Base-by-base conservation (phyloP, 2,113 vertebrate genomes). In the Bubo bubo region DNA sequence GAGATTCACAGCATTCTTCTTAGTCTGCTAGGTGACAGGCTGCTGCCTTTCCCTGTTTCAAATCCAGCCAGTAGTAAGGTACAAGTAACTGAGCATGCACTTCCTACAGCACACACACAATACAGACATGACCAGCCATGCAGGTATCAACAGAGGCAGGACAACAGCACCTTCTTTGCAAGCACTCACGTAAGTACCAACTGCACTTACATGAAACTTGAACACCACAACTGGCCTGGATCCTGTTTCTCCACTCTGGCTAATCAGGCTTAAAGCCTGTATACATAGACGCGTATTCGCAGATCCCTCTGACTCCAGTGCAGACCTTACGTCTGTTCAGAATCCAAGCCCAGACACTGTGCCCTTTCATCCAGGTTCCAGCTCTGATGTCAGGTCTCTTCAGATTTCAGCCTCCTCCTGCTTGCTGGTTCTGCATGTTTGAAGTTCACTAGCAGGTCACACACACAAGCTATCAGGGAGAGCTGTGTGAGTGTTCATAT, bases 231-330 rank as follows among this genome's bases (percentile, higher is more conserved):
- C n/a, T 34, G 30, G 22, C 53, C 45, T 34, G 21, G 45, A 68
- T 35, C 24, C 56, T 9, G 3, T 37, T 86, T 52, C 45, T 73
- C 32, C 35, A 17, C n/a, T 37, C 26, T 12, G 19, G 27, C 18
- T 66, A 14, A 58, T 20, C 50, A 79, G 12, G 35, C 26, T 79
- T 47, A 14, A 43, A 64, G 43, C 34, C 58, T 43, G 72, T 37
- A 17, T 5, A 43, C 27, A n/a, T 6, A 12, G 41, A 64, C 12
- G 34, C 1, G 0, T 17, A 47, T 50, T 43, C 2, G 2, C 30
- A 35, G 39, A 9, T 49, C n/a, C 24, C 32, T 37, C 37, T 20
- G 43, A 59, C 50, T 27, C 16, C 6, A 3, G 26, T 58, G 21
- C 30, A 79, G 49, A 43, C 50, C 15, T 20, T 9, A 14, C 1